These are phyloP conservation scores for Notospermus geniculatus DNA, from an alignment of 1,140 invertebrate genomes.

Conservation along the genomic window DNA sequence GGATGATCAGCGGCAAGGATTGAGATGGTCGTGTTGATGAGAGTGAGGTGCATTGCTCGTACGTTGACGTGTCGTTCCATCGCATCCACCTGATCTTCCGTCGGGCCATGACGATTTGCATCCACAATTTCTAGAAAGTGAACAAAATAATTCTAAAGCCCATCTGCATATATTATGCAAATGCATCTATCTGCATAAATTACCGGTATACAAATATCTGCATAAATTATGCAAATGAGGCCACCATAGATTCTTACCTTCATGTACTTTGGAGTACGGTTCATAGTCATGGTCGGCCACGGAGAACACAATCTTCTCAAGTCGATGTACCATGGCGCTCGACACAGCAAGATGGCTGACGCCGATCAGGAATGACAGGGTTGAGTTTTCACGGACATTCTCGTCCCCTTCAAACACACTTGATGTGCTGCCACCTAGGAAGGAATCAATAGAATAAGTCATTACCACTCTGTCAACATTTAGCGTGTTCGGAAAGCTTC, in stretches of 20 bases:
- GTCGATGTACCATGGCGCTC: constrained; percentile 68
- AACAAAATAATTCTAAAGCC: no score
- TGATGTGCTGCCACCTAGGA: constrained; percentile 10
- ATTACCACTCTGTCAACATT: no score
- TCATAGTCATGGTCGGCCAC: constrained; percentile 67
- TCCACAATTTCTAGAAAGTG: constrained; percentile 28
- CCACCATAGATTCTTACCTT: constrained; percentile 34
- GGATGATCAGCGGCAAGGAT: constrained; percentile 46
- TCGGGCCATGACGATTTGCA: constrained; percentile 34
- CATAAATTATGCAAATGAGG: background rate
- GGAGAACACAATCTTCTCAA: constrained; percentile 63
- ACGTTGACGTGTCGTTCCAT: constrained; percentile 55
- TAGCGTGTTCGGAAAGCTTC: no score
- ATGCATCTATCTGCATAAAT: no score
- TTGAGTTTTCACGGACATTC: constrained; percentile 58
- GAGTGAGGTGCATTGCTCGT: constrained; percentile 51
- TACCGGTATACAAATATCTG: no score
- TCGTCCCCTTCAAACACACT: no score
- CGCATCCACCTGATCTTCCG: constrained; percentile 47
- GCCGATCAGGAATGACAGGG: constrained; percentile 63
- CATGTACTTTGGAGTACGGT: constrained; percentile 61
- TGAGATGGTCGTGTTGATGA: constrained; percentile 51
- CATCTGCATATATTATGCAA: no score
- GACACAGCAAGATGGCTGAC: constrained; percentile 63
- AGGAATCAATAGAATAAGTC: no score